These are phyloP conservation scores for Acromyrmex echinatior DNA, from an alignment of 1,140 invertebrate species.

Conservation along the genomic window DNA sequence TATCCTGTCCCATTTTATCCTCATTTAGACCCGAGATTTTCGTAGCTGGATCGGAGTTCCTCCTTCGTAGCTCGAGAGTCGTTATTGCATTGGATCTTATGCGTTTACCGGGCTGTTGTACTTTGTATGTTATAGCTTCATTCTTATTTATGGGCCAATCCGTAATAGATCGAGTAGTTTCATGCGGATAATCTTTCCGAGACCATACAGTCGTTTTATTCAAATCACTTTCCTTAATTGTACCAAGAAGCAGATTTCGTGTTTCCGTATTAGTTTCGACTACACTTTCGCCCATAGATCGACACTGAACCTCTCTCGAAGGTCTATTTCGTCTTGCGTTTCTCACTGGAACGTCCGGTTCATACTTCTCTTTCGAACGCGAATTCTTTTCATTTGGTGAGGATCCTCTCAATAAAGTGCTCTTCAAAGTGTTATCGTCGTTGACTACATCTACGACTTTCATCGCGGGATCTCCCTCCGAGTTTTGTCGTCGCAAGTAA, in stretches of 20 bases:
- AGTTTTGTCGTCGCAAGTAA: slow-evolving; percentile 83
- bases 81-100: slow-evolving; percentile 85
- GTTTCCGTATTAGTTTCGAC: slow-evolving; percentile 76
- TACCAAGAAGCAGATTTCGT: slow-evolving; percentile 83
- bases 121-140: slow-evolving; percentile 73
- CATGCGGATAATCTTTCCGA: slow-evolving; percentile 76
- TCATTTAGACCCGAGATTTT: slow-evolving; percentile 83
- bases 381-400: slow-evolving; percentile 71
- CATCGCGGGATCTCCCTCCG: slow-evolving; percentile 82
- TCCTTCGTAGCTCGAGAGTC: slow-evolving; percentile 88
- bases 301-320: slow-evolving; percentile 82
- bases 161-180: slow-evolving; percentile 77
- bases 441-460: slow-evolving; percentile 63
- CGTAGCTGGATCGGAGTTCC: slow-evolving; percentile 92
- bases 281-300: slow-evolving; percentile 85
- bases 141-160: slow-evolving; percentile 85
- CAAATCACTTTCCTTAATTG: slow-evolving; percentile 84
- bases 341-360: slow-evolving; percentile 85
- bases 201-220: slow-evolving; percentile 79
- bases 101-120: slow-evolving; percentile 85
- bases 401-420: slow-evolving; percentile 47
- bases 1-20: slow-evolving; percentile 81
- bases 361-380: slow-evolving; percentile 78
- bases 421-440: slow-evolving; percentile 66
- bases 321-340: slow-evolving; percentile 84